These are phyloP conservation scores for Nannospalax galili DNA, from an alignment of 2,113 vertebrate genomes.

Conservation along the genomic window DNA sequence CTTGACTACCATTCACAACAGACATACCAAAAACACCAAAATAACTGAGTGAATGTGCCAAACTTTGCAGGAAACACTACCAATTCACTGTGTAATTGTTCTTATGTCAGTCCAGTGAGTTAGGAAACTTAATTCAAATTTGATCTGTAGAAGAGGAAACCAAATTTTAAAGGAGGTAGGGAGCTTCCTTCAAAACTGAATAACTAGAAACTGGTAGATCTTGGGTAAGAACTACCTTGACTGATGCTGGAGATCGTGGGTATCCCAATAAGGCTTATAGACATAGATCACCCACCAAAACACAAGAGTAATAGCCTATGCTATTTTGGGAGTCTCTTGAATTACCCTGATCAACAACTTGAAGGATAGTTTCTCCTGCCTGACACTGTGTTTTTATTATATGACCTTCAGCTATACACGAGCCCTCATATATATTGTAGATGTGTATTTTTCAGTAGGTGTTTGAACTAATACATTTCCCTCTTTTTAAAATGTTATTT, in stretches of 20 bases:
- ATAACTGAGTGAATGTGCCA: background rate
- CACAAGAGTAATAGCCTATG: too few relatives aligned
- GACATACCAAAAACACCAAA: background rate
- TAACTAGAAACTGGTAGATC: background rate
- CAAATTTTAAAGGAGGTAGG: background rate
- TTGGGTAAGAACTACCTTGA: background rate
- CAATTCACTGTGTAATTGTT: background rate
- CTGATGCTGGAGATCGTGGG: background rate
- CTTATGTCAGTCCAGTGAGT: background rate
- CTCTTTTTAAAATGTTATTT: too few relatives aligned
- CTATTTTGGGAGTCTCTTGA: too few relatives aligned
- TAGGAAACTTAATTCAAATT: background rate
- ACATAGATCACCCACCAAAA: too few relatives aligned
- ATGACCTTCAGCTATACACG: too few relatives aligned
- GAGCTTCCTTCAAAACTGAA: background rate
- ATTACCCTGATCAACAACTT: too few relatives aligned
- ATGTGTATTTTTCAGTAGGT: too few relatives aligned
- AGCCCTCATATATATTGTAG: too few relatives aligned
- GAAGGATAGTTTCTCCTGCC: too few relatives aligned
- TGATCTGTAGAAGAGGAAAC: background rate
- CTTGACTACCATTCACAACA: background rate
- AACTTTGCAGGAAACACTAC: background rate
- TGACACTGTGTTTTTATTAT: too few relatives aligned
- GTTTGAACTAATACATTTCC: too few relatives aligned
- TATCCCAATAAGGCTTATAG: background rate